phyloP scores from a whole-genome alignment of 2,888 invertebrate genomes.

The Melieria omissa region DNA sequence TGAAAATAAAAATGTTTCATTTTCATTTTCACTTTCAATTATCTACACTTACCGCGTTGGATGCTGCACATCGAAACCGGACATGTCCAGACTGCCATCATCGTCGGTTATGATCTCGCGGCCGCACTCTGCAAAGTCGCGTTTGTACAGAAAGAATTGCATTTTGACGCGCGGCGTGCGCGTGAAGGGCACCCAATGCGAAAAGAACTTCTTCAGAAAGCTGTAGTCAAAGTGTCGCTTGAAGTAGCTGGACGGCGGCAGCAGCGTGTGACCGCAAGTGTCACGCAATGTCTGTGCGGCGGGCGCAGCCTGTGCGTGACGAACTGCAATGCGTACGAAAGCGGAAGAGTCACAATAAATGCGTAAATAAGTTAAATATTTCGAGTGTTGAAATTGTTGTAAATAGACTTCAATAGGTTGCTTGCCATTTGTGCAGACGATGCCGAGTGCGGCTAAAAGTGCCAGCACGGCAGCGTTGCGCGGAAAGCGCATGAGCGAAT shows the following conservation, averaged over 20 bases:
- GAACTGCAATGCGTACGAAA: slow-evolving; percentile 1
- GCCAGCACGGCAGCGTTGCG: no score
- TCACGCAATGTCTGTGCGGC: slow-evolving; percentile 25
- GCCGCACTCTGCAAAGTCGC: slow-evolving; percentile 61
- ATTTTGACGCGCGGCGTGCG: slow-evolving; percentile 54
- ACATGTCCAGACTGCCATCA: slow-evolving; percentile 52
- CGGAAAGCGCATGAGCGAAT: no score
- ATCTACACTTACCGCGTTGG: slow-evolving; percentile 58
- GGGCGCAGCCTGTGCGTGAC: background rate
- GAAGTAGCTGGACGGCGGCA: slow-evolving; percentile 49
- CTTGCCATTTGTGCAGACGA: no score
- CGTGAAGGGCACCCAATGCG: slow-evolving; percentile 58
- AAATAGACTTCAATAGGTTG: no score
- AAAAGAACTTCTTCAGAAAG: slow-evolving; percentile 60
- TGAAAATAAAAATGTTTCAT: no score
- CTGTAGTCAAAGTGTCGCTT: slow-evolving; percentile 54
- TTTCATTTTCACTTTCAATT: no score
- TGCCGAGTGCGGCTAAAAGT: no score
- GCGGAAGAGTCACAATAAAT: no score
- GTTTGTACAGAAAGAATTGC: slow-evolving; percentile 61
- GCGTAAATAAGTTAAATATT: no score
- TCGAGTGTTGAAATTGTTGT: no score
- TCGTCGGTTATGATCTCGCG: slow-evolving; percentile 56
- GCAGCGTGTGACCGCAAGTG: slow-evolving; percentile 55
- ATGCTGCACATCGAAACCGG: slow-evolving; percentile 59